phyloP scores from a whole-genome alignment of 2,113 vertebrate species.

The Nerophis lumbriciformis region DNA sequence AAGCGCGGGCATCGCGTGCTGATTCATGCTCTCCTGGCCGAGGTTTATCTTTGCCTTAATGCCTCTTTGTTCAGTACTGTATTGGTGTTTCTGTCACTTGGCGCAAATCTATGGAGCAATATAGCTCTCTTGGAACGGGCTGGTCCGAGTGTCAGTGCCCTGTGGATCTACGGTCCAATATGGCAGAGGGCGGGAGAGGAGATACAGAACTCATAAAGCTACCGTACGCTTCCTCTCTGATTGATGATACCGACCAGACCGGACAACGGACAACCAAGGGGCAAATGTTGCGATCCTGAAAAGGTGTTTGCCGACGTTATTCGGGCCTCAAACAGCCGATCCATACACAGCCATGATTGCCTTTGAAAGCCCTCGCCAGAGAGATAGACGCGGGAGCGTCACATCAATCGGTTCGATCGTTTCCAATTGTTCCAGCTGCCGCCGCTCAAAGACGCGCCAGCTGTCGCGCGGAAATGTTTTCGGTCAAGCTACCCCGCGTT shows the following conservation, averaged over 20 bases:
- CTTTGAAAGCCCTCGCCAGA: conserved; percentile 21
- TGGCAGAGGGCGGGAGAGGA: conserved; percentile 32
- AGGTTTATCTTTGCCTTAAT: conserved; percentile 69
- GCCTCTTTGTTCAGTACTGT: conserved; percentile 66
- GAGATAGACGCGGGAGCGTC: conserved; percentile 33
- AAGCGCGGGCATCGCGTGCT: conserved; percentile 44
- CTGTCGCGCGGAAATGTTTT: conserved; percentile 33
- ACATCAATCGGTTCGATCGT: conserved; percentile 12
- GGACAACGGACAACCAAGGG: conserved; percentile 26
- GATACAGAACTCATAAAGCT: conserved; percentile 45
- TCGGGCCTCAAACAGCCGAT: conserved; percentile 9
- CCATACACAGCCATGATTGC: conserved; percentile 12
- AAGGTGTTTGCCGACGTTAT: conserved; percentile 3
- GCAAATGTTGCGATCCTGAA: not conserved
- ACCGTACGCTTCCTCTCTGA: conserved; percentile 38
- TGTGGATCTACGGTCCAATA: conserved; percentile 65
- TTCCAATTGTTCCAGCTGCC: conserved; percentile 33
- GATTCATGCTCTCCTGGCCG: conserved; percentile 61
- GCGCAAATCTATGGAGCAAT: conserved; percentile 68
- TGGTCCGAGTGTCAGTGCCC: conserved; percentile 54
- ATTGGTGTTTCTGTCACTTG: conserved; percentile 71
- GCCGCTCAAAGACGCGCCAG: conserved; percentile 20
- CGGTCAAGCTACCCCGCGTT: conserved; percentile 27
- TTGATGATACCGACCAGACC: conserved; percentile 25
- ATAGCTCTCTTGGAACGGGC: conserved; percentile 64